These are phyloP conservation scores for Aeoliscus strigatus DNA, from an alignment of 2,797 vertebrate species.

Conservation along the genomic window DNA sequence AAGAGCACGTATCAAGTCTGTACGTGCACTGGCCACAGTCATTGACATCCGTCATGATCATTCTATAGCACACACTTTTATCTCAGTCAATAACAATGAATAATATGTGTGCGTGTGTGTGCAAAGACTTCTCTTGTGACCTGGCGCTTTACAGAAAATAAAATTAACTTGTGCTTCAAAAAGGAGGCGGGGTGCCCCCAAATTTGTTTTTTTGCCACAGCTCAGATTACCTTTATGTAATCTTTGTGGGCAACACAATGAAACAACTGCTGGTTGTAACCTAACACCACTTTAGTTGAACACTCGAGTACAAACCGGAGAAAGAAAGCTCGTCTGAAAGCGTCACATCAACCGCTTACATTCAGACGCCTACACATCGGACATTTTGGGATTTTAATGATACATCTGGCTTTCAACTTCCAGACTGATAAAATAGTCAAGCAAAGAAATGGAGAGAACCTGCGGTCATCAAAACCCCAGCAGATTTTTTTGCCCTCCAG, in stretches of 20 bases:
- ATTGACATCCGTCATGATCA: no score
- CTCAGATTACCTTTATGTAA: conserved; percentile 9
- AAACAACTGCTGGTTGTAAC: conserved; percentile 19
- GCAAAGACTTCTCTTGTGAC: no score
- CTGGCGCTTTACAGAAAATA: no score
- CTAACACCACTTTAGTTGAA: conserved; percentile 11
- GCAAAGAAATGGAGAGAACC: conserved; percentile 7
- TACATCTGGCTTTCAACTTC: conserved; percentile 28
- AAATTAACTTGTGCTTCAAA: no score
- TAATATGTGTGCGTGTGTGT: no score
- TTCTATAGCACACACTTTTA: no score
- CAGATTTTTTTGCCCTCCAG: neutral
- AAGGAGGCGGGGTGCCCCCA: no score
- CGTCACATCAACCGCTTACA: conserved; percentile 34
- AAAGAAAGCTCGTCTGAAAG: conserved; percentile 26
- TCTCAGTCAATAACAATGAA: no score
- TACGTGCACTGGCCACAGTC: no score
- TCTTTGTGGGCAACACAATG: conserved; percentile 13
- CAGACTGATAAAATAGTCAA: conserved; percentile 26
- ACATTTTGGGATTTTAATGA: conserved; percentile 54
- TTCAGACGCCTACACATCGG: conserved; percentile 37
- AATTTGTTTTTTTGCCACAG: neutral
- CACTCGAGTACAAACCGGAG: conserved; percentile 26
- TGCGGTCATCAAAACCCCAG: neutral
- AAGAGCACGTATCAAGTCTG: no score